Evolutionary conservation across 2,888 invertebrate species (phyloP), one percentile per base, ranked within the genome.

Genomic region (Chrysotoxum bicinctum): DNA sequence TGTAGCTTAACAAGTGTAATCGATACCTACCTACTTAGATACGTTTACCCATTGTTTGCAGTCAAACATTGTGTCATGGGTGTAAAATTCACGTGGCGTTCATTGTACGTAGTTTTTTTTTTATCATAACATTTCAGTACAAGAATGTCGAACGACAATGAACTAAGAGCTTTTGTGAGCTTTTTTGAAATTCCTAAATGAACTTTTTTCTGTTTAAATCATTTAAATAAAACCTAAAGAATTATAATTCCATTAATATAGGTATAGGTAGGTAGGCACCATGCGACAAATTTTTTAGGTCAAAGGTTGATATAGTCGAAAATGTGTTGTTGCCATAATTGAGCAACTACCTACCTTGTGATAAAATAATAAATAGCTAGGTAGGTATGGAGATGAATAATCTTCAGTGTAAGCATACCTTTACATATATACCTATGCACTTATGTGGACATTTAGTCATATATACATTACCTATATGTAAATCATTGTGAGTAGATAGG

Each of bases 101-200:
- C 14, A 14, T 1, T 50, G 1, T 21, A 21, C n/a, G 4, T 14
- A 14, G 23, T 50, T 50, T 48, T 21, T 21, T 23, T 21, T 14
- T 23, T 14, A 21, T 50, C 14, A 3, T 3, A 26, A n/a, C 14
- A 26, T 26, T 26, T 26, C 3, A 23, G 7, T 26, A n/a, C 8
- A 23, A 50, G 23, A 23, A 50, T 14, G 3, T 26, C 8, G 26
- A 62, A 62, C 12, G 16, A 12, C 12, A 60, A 43, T 43, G 30
- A 43, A 62, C 62, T 26, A 16, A 16, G 19, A 62, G 43, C 62
- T 62, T 62, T 43, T 4, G 9, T 40, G 43, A 62, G 62, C 62
- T 62, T 62, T 58, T 35, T 35, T n/a, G 14, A 23, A 50, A 23
- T 21, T 6, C 21, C 12, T 5, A 23, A 50, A 19, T 19, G 1